Base-by-base conservation (phyloP, 2,888 invertebrate genomes). In the Stenurella melanura region DNA sequence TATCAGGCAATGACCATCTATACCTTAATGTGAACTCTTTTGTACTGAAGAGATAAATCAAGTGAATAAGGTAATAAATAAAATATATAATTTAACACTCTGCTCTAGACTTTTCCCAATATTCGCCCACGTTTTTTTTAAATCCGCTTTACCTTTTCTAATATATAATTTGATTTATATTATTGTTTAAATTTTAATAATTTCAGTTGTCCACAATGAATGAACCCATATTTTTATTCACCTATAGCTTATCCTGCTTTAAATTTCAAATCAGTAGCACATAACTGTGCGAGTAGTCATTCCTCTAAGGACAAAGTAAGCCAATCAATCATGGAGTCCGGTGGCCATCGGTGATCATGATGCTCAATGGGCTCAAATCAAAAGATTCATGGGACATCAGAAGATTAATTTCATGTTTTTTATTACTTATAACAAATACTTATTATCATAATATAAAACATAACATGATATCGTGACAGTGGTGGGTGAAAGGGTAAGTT, bases 391-490 rank as follows among this genome's bases (percentile, higher is more conserved):
- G 75, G 64, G 57, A 54, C 67, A 58, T 18, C 63, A 19, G 9
- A 30, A 71, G 75, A 75, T 75, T 71, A 71, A 66, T 71, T 38
- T 42, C 30, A 26, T n/a, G 58, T 57, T 75, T 60, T 75, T 61
- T 63, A 75, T 75, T 71, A 56, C 57, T 50, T 58, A 63, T 63
- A 58, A 72, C 71, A 75, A 66, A 67, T 34, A 66, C n/a, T 64
- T n/a, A 75, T 75, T 75, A 75, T 19, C 71, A 75, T 75, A 75
- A 75, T 71, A 30, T 26, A 21, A 72, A 72, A 63, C 72, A 72
- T 63, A 63, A 72, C 72, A 54, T 63, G 72, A 26, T 63, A 18
- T 26, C 15, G 6, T 12, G 18, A 10, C 72, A 72, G 72, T 18
- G 72, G 72, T 63, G 72, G 42, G 42, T 11, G 30, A 17, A n/a